Conservation (phyloP, 2,888 invertebrate genomes). For the Eupithecia insigniata region DNA sequence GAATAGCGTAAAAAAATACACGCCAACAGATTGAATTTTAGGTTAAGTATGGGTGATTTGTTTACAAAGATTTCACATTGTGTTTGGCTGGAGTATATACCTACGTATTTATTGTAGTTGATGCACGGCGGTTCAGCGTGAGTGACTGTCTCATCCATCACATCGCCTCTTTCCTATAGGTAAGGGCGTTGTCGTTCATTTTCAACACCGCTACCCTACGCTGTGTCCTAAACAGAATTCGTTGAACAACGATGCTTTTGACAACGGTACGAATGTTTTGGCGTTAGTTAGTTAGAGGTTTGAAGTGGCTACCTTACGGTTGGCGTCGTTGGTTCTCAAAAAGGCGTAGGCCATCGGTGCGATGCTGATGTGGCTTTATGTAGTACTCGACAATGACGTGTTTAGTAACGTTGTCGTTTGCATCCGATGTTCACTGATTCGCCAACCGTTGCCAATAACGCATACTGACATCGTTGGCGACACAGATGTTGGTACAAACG, state of each 20-base stretch:
- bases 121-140: constrained; percentile 16
- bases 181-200: background rate
- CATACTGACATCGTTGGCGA: background rate
- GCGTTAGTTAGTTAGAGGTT: no score
- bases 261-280: background rate
- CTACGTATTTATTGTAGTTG: background rate
- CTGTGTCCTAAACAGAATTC: background rate
- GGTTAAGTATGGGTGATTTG: no score
- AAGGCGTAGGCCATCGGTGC: background rate
- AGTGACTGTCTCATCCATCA: constrained; percentile 32
- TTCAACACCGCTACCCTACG: background rate
- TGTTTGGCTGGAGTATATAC: no score
- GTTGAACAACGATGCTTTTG: background rate
- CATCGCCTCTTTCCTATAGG: background rate
- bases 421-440: background rate
- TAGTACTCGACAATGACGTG: background rate
- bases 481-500: background rate
- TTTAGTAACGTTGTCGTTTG: background rate
- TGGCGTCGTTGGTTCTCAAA: no score
- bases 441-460: background rate
- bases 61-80: no score
- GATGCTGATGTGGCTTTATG: background rate
- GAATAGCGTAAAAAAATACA: no score
- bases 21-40: no score
- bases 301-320: no score